Evolutionary conservation across 2,797 vertebrate species (phyloP).

Genomic region (Chromis chromis): DNA sequence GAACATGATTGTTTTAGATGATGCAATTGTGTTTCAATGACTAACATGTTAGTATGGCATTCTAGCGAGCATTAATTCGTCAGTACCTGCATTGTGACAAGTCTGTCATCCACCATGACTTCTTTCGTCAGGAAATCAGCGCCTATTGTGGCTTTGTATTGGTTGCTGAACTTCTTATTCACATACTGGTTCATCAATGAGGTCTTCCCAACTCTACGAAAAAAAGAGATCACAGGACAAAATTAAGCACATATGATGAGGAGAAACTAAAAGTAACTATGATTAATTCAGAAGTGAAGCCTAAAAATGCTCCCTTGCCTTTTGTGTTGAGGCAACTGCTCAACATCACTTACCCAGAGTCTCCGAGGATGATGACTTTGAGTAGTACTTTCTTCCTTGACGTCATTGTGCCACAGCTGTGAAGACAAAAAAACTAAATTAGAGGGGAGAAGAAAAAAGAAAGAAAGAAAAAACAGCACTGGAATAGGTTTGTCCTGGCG

Average conservation of each 20-base stretch:
- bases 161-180: conserved; percentile 99
- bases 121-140: conserved; percentile 99
- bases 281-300: background rate
- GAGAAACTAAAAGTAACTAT: background rate
- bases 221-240: conserved; percentile 35
- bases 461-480: background rate
- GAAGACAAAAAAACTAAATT: conserved; percentile 35
- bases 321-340: background rate
- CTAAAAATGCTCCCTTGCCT: background rate
- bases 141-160: conserved; percentile 99
- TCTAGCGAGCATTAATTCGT: background rate
- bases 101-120: conserved; percentile 99
- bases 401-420: conserved; percentile 92
- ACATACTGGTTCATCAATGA: conserved; percentile 99
- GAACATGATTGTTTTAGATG: background rate
- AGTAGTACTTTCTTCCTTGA: conserved; percentile 99
- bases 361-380: conserved; percentile 99
- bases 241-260: conserved; percentile 6
- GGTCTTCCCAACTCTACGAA: conserved; percentile 94
- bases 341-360: conserved; percentile 92
- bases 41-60: background rate
- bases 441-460: background rate
- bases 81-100: conserved; percentile 99
- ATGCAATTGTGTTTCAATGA: background rate
- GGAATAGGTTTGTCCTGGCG: background rate